Evolutionary conservation across 2,797 vertebrate genomes (phyloP).

Genomic region (Heliangelus exortis): DNA sequence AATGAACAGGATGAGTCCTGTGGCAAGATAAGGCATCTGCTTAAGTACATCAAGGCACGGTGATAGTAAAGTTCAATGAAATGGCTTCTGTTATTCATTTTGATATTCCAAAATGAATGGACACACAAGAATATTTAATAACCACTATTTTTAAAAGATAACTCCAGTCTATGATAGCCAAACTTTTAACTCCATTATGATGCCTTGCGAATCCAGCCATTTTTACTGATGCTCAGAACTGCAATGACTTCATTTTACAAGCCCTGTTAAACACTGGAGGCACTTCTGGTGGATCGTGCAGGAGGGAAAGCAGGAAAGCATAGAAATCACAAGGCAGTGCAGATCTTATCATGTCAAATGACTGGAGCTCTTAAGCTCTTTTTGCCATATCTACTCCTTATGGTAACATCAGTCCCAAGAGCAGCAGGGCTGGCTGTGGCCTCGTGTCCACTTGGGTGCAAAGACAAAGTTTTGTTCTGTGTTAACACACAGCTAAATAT

Average conservation of each 20-base stretch:
- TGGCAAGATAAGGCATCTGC: not conserved
- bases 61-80: not conserved
- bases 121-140: not conserved
- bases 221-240: not conserved
- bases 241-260: not conserved
- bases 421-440: not conserved
- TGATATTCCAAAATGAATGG: not conserved
- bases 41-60: not conserved
- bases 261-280: not conserved
- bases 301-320: not conserved
- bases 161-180: not conserved
- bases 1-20: not conserved
- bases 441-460: not conserved
- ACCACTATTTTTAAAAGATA: not conserved
- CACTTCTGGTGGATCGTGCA: not conserved
- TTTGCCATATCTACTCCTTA: accelerated
- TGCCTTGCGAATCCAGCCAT: not conserved
- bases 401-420: not conserved
- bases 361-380: not conserved
- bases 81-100: not conserved
- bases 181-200: not conserved
- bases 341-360: not conserved
- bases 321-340: not conserved
- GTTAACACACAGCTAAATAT: not conserved
- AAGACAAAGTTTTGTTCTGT: not conserved